phyloP scores from a whole-genome alignment of 30 jellyfish, hydroid and myxozoan genomes.

The Sanderia malayensis region DNA sequence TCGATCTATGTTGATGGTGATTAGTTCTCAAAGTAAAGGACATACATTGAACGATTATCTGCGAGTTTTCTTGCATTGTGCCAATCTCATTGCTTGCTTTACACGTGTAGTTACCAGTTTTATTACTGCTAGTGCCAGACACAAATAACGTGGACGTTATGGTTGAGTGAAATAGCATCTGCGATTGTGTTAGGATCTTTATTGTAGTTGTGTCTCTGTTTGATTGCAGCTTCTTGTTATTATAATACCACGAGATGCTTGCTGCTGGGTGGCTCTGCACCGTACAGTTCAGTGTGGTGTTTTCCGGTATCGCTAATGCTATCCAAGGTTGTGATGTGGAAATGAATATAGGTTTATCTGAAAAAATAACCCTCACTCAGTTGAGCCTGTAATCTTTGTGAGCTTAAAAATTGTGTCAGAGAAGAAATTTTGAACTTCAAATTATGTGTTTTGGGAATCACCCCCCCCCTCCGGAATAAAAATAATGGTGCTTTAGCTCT shows the following conservation, averaged over 20 bases:
- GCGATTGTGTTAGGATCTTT: background rate
- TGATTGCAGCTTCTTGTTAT: background rate
- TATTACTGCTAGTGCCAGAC: background rate
- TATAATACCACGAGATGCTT: background rate
- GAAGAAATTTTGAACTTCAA: too few relatives aligned
- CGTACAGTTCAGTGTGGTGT: background rate
- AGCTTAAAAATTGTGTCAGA: too few relatives aligned
- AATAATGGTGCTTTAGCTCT: too few relatives aligned
- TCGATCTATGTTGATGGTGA: too few relatives aligned
- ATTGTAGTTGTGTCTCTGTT: background rate
- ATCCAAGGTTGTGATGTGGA: background rate
- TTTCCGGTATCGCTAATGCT: background rate
- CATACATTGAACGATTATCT: background rate
- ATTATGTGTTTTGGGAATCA: too few relatives aligned
- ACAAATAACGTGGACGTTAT: background rate
- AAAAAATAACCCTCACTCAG: too few relatives aligned
- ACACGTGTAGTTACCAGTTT: constrained; percentile 4
- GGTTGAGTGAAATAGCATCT: background rate
- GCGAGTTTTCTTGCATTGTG: background rate
- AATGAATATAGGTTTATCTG: background rate
- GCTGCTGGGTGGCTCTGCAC: background rate
- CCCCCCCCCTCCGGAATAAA: too few relatives aligned
- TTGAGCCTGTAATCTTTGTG: too few relatives aligned
- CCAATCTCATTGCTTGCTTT: background rate
- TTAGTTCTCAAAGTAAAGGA: too few relatives aligned